Base-by-base conservation (phyloP, 2,113 vertebrate genomes). In the Micromys minutus region DNA sequence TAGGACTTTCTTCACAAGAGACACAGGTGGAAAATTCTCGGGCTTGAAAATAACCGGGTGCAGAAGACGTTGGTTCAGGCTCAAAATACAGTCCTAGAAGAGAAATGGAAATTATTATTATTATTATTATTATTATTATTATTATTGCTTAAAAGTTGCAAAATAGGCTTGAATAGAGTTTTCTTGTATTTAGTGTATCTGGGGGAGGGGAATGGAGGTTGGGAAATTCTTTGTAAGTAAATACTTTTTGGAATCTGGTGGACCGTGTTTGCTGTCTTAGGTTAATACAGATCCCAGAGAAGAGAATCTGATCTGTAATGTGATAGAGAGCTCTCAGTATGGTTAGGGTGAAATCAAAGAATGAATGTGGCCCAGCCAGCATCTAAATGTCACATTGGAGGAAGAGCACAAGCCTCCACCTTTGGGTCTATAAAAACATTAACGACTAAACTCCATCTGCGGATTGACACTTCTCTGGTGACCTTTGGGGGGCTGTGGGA, bases 31-130 rank as follows among this genome's bases (percentile, higher is more conserved):
- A 91, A 94, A 98, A 98, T 71, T 98, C 97, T 97, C 97, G 98
- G 39, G 98, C 92, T 6, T 98, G 98, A 29, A 98, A 98, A 77
- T 93, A 98, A 97, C 61, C 97, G 93, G 96, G 94, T 2, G 96
- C 98, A 19, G 98, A 96, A 96, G 98, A 93, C 83, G 96, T 75
- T 3, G 98, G 67, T 31, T 98, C 98, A 92, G 98, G 97, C 31
- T 99, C 99, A 91, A 98, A 98, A 72, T 97, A 98, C n/a, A 98
- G 97, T 71, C 94, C 99, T 99, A 91, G 65, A 92, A 94, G 91
- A 97, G 87, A 96, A 98, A 84, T 7, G 86, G 77, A 91, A 94
- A n/a, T n/a, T n/a, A n/a, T n/a, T n/a, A n/a, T n/a, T n/a, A n/a
- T n/a, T n/a, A n/a, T n/a, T n/a, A n/a, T n/a, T n/a, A n/a, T n/a